phyloP scores from a whole-genome alignment of 2,888 invertebrate species.

The Oasisia sp. region DNA sequence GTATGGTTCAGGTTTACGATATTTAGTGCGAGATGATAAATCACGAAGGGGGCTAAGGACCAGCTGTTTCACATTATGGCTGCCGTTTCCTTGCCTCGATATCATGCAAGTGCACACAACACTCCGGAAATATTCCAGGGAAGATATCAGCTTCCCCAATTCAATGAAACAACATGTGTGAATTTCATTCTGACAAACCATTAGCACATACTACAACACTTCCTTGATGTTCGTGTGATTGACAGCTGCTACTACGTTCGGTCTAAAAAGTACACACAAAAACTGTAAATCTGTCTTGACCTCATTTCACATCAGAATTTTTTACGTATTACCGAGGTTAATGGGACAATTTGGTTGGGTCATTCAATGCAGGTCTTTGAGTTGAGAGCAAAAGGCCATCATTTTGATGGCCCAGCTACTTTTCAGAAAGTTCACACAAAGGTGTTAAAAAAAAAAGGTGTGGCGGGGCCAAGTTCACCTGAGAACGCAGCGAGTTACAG shows the following conservation, averaged over 20 bases:
- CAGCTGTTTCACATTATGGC: slow-evolving; percentile 6
- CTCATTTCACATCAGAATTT: background rate
- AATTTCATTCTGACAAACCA: slow-evolving; percentile 5
- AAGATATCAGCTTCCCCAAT: background rate
- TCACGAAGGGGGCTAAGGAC: background rate
- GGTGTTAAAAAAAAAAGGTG: background rate
- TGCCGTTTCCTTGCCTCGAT: background rate
- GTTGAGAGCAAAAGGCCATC: background rate
- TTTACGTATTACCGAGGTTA: background rate
- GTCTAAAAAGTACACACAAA: background rate
- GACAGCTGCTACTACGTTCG: background rate
- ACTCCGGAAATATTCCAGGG: background rate
- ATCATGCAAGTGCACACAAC: background rate
- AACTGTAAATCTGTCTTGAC: background rate
- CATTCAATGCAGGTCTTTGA: background rate
- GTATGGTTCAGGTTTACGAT: background rate
- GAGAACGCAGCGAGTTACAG: background rate
- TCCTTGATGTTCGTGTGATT: background rate
- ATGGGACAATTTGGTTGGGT: too few relatives aligned
- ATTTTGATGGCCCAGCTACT: background rate
- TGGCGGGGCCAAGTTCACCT: background rate
- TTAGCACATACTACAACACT: background rate
- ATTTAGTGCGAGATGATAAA: background rate
- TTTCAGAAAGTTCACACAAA: background rate
- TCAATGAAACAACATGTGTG: background rate